Evolutionary conservation across 2,113 vertebrate genomes (phyloP).

Genomic region (Trichechus manatus): DNA sequence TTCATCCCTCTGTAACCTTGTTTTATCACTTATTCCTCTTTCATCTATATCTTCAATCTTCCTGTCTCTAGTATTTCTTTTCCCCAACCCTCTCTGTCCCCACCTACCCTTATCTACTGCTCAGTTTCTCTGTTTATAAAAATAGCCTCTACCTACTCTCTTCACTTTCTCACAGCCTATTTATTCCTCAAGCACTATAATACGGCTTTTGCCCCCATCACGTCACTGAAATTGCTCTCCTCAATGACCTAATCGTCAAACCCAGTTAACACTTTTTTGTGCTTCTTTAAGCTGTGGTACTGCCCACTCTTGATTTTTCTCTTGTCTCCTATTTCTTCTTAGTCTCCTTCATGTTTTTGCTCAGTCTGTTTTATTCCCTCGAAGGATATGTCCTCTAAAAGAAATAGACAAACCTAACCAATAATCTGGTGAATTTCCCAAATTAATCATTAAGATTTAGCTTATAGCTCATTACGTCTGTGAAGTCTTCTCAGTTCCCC

Average conservation of each 20-base stretch:
- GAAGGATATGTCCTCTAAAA: not conserved
- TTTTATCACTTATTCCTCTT: not conserved
- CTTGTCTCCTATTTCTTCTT: not conserved
- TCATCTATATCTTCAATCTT: not conserved
- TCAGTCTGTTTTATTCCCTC: constrained; percentile 33
- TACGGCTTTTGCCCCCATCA: constrained; percentile 38
- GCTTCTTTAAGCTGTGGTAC: constrained; percentile 17
- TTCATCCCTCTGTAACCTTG: not conserved
- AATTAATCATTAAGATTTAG: constrained; percentile 42
- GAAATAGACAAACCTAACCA: not conserved
- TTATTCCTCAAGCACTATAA: constrained; percentile 11
- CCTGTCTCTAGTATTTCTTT: not conserved
- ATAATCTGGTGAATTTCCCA: constrained; percentile 1
- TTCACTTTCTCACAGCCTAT: constrained; percentile 21
- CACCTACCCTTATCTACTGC: not conserved
- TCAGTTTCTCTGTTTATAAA: constrained; percentile 4
- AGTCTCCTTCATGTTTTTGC: constrained; percentile 37
- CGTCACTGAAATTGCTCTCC: constrained; percentile 34
- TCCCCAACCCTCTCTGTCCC: not conserved
- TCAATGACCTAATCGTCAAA: constrained; percentile 49
- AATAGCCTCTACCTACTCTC: not conserved
- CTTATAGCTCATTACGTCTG: constrained; percentile 34
- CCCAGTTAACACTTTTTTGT: constrained; percentile 18
- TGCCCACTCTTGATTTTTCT: not conserved
- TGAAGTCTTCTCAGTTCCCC: constrained; percentile 18